Base-by-base conservation (phyloP, 2,888 invertebrate genomes). In the Nomada lathburiana region DNA sequence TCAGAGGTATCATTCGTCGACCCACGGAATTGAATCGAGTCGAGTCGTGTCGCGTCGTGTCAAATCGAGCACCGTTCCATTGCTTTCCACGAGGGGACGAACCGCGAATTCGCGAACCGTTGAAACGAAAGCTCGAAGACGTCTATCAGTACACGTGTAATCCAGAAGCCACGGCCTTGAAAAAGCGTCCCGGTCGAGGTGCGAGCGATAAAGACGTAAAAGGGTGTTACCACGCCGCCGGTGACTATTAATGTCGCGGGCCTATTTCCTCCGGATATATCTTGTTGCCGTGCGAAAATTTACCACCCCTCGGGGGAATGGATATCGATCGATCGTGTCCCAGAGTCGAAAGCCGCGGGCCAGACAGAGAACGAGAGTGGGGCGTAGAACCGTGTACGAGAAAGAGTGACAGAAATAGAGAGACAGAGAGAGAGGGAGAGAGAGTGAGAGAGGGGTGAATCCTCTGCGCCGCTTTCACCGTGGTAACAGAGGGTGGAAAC, bases 251-350 rank as follows among this genome's bases (percentile, higher is more conserved):
- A 89, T 84, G 88, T 88, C 89, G 88, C 87, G 86, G 86, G 84
- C 88, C 90, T 90, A 90, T 90, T 90, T 90, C 89, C 90, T 90
- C 89, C 90, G 90, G 86, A 87, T 88, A 88, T 83, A 88, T 83
- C 88, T 88, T 86, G 90, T 90, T 90, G 90, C 91, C 86, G 91
- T 91, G 90, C 89, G 88, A 89, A 89, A 89, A 89, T 89, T 89
- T 81, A 83, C 82, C 87, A 80, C 80, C 74, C 80, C 76, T 76
- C 60, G 16, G 52, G 81, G 70, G 74, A 80, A 73, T 73, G 82
- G 80, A 83, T 85, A 86, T 86, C 88, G 89, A 88, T 89, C 88
- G 88, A 86, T 89, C 77, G 80, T 76, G 73, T 71, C 65, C 76
- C 70, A 77, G 72, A 65, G 75, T 67, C 60, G 80, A 82, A 76